These are phyloP conservation scores for Drosophila rufa DNA, from an alignment of 1,140 invertebrate genomes.

Conservation along the genomic window DNA sequence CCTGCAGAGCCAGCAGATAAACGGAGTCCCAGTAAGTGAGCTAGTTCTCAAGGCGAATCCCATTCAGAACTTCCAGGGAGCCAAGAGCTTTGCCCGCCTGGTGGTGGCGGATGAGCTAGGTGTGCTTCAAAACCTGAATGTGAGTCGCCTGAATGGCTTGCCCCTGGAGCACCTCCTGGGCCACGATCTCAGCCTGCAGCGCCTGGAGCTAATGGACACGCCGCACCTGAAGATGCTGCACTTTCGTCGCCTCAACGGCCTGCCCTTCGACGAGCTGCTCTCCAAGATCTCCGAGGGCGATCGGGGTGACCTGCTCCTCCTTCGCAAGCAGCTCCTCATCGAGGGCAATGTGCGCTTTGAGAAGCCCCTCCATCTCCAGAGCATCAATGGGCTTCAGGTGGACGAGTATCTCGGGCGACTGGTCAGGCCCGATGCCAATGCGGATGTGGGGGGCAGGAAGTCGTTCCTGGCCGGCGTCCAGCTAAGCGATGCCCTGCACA, in stretches of 20 bases:
- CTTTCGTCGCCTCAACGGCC: slow-evolving; percentile 62
- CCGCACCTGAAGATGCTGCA: slow-evolving; percentile 43
- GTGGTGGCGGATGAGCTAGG: slow-evolving; percentile 31
- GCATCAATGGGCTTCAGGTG: slow-evolving; percentile 59
- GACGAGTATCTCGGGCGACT: slow-evolving; percentile 39
- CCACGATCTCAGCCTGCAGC: slow-evolving; percentile 53
- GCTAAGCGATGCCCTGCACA: slow-evolving; percentile 49
- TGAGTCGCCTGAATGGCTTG: slow-evolving; percentile 49
- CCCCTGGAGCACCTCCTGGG: slow-evolving; percentile 46
- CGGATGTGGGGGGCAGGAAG: slow-evolving; percentile 49
- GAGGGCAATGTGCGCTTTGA: slow-evolving; percentile 74
- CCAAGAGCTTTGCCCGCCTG: slow-evolving; percentile 40
- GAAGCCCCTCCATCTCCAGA: slow-evolving; percentile 40
- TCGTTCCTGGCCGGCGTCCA: slow-evolving; percentile 46
- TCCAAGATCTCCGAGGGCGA: slow-evolving; percentile 21
- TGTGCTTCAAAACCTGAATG: slow-evolving; percentile 25
- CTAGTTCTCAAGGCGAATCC: slow-evolving; percentile 46
- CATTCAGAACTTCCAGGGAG: slow-evolving; percentile 23
- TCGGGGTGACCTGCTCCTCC: slow-evolving; percentile 36
- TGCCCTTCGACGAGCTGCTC: slow-evolving; percentile 66
- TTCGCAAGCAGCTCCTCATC: slow-evolving; percentile 71
- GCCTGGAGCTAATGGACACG: slow-evolving; percentile 41
- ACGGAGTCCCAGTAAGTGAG: slow-evolving; percentile 39
- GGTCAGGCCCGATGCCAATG: slow-evolving; percentile 51
- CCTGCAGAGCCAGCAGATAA: slow-evolving; percentile 35